Conservation (phyloP, 2,888 invertebrate genomes). For the Bombylius major region DNA sequence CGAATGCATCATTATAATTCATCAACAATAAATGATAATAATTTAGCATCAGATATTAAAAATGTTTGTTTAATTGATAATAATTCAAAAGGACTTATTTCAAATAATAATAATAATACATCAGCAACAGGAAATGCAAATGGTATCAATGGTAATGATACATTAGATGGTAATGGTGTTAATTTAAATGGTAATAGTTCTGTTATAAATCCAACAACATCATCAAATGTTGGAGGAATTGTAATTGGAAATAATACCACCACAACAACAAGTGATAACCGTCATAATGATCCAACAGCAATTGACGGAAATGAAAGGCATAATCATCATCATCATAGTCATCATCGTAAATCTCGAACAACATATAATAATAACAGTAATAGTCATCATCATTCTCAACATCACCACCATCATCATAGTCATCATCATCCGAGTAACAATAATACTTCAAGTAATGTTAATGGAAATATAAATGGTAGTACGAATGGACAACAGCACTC, state of each 20-base stretch:
- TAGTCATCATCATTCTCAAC: slow-evolving; percentile 20
- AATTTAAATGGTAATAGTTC: background rate
- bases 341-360: slow-evolving; percentile 25
- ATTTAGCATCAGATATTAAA: background rate
- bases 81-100: background rate
- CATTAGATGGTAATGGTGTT: slow-evolving; percentile 1
- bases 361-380: slow-evolving; percentile 28
- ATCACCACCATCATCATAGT: slow-evolving; percentile 2
- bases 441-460: background rate
- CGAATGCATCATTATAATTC: background rate
- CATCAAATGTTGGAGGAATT: background rate
- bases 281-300: background rate
- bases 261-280: background rate
- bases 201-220: background rate
- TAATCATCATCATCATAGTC: slow-evolving; percentile 14
- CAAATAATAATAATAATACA: too few species aligned
- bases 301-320: background rate
- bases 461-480: background rate
- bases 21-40: background rate
- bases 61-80: background rate
- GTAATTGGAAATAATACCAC: background rate
- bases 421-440: background rate
- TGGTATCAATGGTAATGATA: background rate
- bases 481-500: background rate
- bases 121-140: background rate